These are phyloP conservation scores for Holothuria glaberrima DNA, from an alignment of 35 echinoderm and acorn worm species.

Conservation along the genomic window DNA sequence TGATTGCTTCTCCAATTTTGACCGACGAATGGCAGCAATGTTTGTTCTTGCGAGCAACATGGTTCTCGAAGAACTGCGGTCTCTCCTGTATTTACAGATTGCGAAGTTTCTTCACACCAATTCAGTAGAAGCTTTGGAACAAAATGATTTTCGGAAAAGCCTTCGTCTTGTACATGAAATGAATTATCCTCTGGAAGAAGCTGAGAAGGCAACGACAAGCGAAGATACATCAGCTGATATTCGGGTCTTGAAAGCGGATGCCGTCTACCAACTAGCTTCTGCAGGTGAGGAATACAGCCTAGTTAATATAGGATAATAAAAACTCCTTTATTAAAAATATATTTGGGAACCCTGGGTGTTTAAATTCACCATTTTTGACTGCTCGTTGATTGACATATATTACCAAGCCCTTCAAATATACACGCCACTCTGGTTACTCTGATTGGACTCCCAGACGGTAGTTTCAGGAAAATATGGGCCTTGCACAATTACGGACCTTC, in stretches of 20 bases:
- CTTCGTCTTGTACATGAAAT: slow-evolving; percentile 27
- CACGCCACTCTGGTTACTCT: no score
- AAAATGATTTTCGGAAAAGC: slow-evolving; percentile 19
- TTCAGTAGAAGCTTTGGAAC: not conserved
- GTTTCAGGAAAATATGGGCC: no score
- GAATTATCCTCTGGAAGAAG: slow-evolving; percentile 42
- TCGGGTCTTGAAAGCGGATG: slow-evolving; percentile 4
- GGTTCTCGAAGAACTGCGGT: not conserved
- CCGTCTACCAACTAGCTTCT: slow-evolving; percentile 4
- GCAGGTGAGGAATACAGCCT: slow-evolving; percentile 45
- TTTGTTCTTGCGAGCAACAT: slow-evolving; percentile 16
- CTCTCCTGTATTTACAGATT: not conserved
- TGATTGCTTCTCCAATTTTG: not conserved
- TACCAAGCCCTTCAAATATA: no score
- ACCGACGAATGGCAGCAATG: not conserved
- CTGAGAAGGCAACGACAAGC: not conserved
- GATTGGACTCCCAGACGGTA: no score
- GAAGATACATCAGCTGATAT: slow-evolving; percentile 14
- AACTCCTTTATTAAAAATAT: no score
- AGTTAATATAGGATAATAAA: no score
- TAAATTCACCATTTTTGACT: no score
- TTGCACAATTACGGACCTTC: no score
- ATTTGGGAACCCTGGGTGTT: no score
- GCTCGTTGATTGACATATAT: no score
- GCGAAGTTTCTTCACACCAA: not conserved